Evolutionary conservation across 2,888 invertebrate species (phyloP).

Genomic region (Diabrotica balteata): DNA sequence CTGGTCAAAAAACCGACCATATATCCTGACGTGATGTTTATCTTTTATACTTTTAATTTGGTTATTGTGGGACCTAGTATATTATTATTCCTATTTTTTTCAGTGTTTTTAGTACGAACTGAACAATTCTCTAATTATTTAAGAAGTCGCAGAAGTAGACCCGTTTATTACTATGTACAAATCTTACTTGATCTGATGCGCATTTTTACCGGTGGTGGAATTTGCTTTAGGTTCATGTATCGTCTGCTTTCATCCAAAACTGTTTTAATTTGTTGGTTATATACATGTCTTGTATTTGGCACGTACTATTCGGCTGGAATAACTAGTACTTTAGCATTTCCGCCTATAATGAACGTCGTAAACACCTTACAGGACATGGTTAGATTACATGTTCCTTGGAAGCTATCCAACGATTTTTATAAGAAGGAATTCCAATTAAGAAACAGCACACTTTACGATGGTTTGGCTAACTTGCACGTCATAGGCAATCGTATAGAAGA

Average conservation of each 20-base stretch:
- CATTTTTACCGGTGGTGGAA: slow-evolving; percentile 16
- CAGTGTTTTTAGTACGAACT: neutral
- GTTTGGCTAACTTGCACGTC: slow-evolving; percentile 28
- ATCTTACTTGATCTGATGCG: slow-evolving; percentile 12
- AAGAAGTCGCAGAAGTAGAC: neutral
- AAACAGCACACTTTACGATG: slow-evolving; percentile 22
- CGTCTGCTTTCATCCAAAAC: slow-evolving; percentile 19
- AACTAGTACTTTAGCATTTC: slow-evolving; percentile 40
- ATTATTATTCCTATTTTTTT: slow-evolving; percentile 2
- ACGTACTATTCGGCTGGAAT: slow-evolving; percentile 42
- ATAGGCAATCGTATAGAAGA: slow-evolving; percentile 17
- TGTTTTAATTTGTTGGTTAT: slow-evolving; percentile 31
- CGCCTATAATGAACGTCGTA: slow-evolving; percentile 35
- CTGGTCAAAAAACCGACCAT: slow-evolving; percentile 47
- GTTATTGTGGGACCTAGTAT: slow-evolving; percentile 16
- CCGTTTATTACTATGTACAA: neutral
- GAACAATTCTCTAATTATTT: neutral
- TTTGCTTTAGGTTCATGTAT: slow-evolving; percentile 8
- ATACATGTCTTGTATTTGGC: slow-evolving; percentile 33
- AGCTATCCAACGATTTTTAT: slow-evolving; percentile 3
- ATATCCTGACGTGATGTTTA: slow-evolving; percentile 42
- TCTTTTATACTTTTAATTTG: slow-evolving; percentile 44
- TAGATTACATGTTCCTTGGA: slow-evolving; percentile 32
- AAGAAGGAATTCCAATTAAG: slow-evolving; percentile 13
- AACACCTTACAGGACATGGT: slow-evolving; percentile 42